A percentile compares a stretch with the other conserved stretches of the same genome.
Conservation (phyloP, 2,113 vertebrate genomes). For the Chamaetylas fuelleborni region DNA sequence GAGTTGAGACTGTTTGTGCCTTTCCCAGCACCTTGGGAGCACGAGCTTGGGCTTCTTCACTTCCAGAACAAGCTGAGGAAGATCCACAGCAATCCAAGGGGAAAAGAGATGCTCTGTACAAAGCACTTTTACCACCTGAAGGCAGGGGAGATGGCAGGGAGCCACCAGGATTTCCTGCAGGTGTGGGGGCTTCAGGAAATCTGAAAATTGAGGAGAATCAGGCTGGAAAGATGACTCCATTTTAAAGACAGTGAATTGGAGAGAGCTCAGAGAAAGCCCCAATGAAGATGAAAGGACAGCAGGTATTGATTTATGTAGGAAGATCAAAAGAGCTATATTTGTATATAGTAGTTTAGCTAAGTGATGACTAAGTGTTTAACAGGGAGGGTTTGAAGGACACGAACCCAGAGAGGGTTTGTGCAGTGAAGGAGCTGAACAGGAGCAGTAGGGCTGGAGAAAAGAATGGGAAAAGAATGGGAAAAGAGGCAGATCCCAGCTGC, state of each 20-base stretch:
- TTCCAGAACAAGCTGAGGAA: background rate
- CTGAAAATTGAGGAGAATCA: background rate
- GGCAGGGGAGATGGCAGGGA: background rate
- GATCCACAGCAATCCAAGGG: background rate
- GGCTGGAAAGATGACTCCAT: background rate
- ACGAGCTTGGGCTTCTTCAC: background rate
- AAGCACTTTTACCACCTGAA: background rate
- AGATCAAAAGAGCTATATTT: conserved; percentile 63
- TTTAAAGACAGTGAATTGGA: background rate
- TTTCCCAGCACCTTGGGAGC: background rate
- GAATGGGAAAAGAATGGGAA: background rate
- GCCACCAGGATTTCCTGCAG: background rate
- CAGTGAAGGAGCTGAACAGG: background rate
- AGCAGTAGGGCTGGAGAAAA: background rate
- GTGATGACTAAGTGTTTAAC: conserved; percentile 59
- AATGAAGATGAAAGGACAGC: conserved; percentile 39
- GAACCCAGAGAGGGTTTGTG: background rate
- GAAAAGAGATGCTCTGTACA: background rate
- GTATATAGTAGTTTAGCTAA: conserved; percentile 32
- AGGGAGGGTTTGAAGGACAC: conserved; percentile 20
- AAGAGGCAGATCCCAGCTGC: background rate
- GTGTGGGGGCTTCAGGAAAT: background rate
- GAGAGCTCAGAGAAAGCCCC: conserved; percentile 17
- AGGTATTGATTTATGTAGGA: conserved; percentile 29
- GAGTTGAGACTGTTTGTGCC: background rate